Evolutionary conservation across 2,888 invertebrate genomes (phyloP).

Genomic region (Hypsopygia costalis): DNA sequence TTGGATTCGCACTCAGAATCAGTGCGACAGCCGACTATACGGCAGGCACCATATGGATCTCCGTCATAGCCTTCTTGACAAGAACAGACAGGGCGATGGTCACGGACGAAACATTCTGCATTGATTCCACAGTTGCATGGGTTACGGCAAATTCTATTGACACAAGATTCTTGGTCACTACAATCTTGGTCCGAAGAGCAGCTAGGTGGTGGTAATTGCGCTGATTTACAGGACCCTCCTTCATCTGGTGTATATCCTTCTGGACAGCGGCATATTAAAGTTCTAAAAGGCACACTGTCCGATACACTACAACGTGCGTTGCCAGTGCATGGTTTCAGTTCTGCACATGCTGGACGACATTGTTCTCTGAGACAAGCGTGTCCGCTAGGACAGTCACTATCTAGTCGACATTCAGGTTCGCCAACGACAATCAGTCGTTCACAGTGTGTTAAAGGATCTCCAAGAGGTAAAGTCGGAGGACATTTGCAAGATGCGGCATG

Average conservation of each 20-base stretch:
- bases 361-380: slow-evolving; percentile 89
- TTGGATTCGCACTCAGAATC: slow-evolving; percentile 92
- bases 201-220: slow-evolving; percentile 85
- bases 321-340: slow-evolving; percentile 87
- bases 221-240: slow-evolving; percentile 88
- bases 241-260: slow-evolving; percentile 91
- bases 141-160: slow-evolving; percentile 91
- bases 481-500: slow-evolving; percentile 92
- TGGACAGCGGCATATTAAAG: slow-evolving; percentile 93
- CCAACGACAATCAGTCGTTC: slow-evolving; percentile 70
- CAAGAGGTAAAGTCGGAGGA: slow-evolving; percentile 88
- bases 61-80: slow-evolving; percentile 92
- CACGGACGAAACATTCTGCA: slow-evolving; percentile 89
- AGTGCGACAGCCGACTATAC: slow-evolving; percentile 89
- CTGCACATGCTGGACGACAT: slow-evolving; percentile 89
- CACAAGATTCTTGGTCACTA: slow-evolving; percentile 88
- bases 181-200: slow-evolving; percentile 92
- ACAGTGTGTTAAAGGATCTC: slow-evolving; percentile 90
- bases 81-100: slow-evolving; percentile 93
- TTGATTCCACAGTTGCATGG: slow-evolving; percentile 94
- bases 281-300: slow-evolving; percentile 91
- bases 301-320: slow-evolving; percentile 90
- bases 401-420: slow-evolving; percentile 86
- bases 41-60: slow-evolving; percentile 90
- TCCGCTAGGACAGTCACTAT: slow-evolving; percentile 89